Conservation (phyloP, 2,113 vertebrate genomes). For the Hyperopisus bebe region DNA sequence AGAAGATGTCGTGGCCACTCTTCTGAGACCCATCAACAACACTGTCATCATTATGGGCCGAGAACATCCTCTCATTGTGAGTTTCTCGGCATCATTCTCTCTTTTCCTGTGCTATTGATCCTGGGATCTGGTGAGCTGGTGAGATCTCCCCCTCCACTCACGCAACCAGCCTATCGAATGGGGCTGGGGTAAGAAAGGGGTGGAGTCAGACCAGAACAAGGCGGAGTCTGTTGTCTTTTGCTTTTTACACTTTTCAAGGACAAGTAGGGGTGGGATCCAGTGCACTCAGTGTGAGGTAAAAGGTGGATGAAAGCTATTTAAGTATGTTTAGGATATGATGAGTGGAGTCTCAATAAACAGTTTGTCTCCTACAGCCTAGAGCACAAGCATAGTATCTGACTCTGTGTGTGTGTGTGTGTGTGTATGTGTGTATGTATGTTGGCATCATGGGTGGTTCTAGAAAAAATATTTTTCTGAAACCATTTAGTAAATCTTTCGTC, state of each 20-base stretch:
- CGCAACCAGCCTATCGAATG: not conserved
- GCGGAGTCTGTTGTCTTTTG: not conserved
- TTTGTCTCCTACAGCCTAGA: not conserved
- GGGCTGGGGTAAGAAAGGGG: not conserved
- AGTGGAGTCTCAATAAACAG: not conserved
- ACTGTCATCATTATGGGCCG: conserved; percentile 87
- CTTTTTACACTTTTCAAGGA: not conserved
- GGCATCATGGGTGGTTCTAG: too few relatives aligned
- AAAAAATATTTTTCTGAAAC: too few relatives aligned
- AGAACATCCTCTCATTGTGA: conserved; percentile 82
- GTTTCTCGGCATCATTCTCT: conserved; percentile 44
- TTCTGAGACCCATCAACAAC: conserved; percentile 78
- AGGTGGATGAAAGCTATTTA: not conserved
- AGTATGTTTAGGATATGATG: not conserved
- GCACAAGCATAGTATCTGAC: not conserved
- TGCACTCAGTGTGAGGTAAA: not conserved
- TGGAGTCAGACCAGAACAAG: not conserved
- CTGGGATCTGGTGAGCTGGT: not conserved
- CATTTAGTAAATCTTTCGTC: too few relatives aligned
- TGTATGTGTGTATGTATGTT: not conserved
- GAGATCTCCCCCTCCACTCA: not conserved
- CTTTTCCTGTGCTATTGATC: not conserved
- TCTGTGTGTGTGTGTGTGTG: not conserved
- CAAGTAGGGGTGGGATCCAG: not conserved
- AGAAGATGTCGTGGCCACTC: conserved; percentile 81